Conservation (phyloP, 1,140 invertebrate species). For the Temnothorax curvispinosus region DNA sequence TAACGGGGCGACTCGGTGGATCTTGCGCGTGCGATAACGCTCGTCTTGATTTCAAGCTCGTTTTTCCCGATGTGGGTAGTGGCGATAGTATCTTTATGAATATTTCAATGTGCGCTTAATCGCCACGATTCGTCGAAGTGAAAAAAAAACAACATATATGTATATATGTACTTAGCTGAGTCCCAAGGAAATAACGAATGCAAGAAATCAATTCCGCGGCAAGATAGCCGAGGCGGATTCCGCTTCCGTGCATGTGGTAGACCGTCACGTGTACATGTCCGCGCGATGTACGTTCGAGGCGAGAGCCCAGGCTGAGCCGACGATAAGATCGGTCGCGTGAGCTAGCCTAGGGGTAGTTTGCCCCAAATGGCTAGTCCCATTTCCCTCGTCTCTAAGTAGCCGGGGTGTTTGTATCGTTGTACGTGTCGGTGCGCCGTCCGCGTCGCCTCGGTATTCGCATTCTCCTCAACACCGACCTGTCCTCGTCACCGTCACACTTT, state of each 20-base stretch:
- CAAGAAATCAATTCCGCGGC: conserved; percentile 74
- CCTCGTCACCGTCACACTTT: conserved; percentile 44
- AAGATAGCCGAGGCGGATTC: conserved; percentile 60
- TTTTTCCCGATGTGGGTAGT: conserved; percentile 7
- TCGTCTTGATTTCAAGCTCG: conserved; percentile 58
- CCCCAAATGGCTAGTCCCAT: conserved; percentile 77
- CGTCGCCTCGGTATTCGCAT: conserved; percentile 41
- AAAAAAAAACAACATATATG: conserved; percentile 16
- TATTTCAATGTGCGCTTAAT: conserved; percentile 60
- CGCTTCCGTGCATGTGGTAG: conserved; percentile 4
- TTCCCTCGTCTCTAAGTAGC: conserved; percentile 78
- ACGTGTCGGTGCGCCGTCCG: conserved; percentile 35
- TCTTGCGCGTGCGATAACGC: not conserved
- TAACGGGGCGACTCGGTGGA: not conserved
- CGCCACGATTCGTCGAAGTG: not conserved
- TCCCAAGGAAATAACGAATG: conserved; percentile 75
- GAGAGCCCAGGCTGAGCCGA: conserved; percentile 63
- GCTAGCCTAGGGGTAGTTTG: conserved; percentile 75
- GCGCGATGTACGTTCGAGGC: conserved; percentile 53
- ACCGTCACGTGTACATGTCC: conserved; percentile 27
- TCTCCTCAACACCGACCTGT: conserved; percentile 52
- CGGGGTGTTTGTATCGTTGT: conserved; percentile 71
- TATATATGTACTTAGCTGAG: conserved; percentile 2
- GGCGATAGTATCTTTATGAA: conserved; percentile 50
- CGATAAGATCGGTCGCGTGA: conserved; percentile 82